Evolutionary conservation across 23 tunicate genomes (phyloP), one percentile per base, ranked within the genome.

Genomic region (Styela plicata): DNA sequence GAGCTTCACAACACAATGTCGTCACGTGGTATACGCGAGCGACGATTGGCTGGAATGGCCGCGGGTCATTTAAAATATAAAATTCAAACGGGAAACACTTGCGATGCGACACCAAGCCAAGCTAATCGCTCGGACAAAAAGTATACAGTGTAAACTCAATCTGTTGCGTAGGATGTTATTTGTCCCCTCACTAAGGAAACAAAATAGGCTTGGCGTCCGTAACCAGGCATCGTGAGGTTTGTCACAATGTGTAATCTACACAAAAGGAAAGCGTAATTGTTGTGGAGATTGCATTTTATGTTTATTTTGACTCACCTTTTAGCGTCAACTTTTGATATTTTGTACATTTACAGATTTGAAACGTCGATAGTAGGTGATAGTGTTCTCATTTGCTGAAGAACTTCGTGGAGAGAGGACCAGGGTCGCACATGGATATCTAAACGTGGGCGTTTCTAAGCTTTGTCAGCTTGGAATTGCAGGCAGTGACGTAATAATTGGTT

Each of bases 11-110:
- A 76, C 36, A 36, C 81, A 76, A 44, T 21, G 33, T 27, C 32
- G 37, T 2, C 94, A 89, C 94, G 94, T 89, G 94, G 84, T 69
- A 24, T 10, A 37, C 52, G 65, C 52, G 28, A 19, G 37, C 33
- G 78, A 30, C 31, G 35, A 91, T 91, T 91, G 97, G 97, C 35
- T 61, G 76, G 52, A 53, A 37, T 28, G 84, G 36, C 78, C 83
- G 97, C 97, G 97, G 97, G 90, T 73, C 62, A 84, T 91, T 91
- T 82, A 86, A 91, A 84, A 82, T 63, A 63, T 19, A 76, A 34
- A 70, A 68, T 82, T 87, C 83, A 82, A 87, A 87, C 76, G 27
- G 37, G 33, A 44, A 25, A 52, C 64, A 36, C 53, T 76, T 27
- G 81, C 52, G 81, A 53, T 20, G 63, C 66, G 81, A 53, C 31